Evolutionary conservation across 2,888 invertebrate species (phyloP).

Genomic region (Agrochola lota): DNA sequence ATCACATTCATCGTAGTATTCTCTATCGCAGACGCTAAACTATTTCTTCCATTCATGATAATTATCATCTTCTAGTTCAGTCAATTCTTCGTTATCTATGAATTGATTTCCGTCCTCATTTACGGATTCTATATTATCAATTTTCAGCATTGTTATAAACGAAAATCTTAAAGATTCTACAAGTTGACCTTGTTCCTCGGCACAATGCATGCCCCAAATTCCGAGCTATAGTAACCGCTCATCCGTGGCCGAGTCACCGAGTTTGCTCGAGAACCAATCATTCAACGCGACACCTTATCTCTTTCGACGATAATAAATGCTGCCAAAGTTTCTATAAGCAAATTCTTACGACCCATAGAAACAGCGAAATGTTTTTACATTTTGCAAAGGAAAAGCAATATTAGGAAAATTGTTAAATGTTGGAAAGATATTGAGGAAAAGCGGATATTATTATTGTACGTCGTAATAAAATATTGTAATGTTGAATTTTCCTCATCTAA

Average conservation of each 20-base stretch:
- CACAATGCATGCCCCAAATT: slow-evolving; percentile 63
- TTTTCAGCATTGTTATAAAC: slow-evolving; percentile 1
- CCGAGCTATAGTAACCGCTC: slow-evolving; percentile 45
- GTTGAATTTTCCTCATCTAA: slow-evolving; percentile 31
- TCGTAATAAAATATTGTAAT: slow-evolving; percentile 22
- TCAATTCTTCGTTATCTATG: background rate
- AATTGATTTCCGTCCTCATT: background rate
- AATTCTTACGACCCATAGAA: slow-evolving; percentile 12
- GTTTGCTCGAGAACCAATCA: slow-evolving; percentile 55
- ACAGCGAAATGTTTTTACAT: slow-evolving; percentile 24
- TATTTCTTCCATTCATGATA: slow-evolving; percentile 14
- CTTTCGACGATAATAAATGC: slow-evolving; percentile 24
- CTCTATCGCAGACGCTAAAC: background rate
- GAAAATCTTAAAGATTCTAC: slow-evolving; percentile 9
- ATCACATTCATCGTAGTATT: slow-evolving; percentile 22
- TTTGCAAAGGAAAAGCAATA: slow-evolving; percentile 31
- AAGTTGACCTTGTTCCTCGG: slow-evolving; percentile 31
- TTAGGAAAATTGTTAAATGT: slow-evolving; percentile 13
- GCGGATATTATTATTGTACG: slow-evolving; percentile 27
- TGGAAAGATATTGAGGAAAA: slow-evolving; percentile 25
- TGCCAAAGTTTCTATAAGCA: slow-evolving; percentile 19
- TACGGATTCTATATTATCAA: background rate
- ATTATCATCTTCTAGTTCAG: background rate
- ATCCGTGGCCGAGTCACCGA: slow-evolving; percentile 54
- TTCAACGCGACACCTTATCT: slow-evolving; percentile 55